Percentiles rank a stretch among this genome's conserved stretches.
Evolutionary conservation across 2,113 vertebrate species (phyloP).

Genomic region (Herpailurus yagouaroundi): DNA sequence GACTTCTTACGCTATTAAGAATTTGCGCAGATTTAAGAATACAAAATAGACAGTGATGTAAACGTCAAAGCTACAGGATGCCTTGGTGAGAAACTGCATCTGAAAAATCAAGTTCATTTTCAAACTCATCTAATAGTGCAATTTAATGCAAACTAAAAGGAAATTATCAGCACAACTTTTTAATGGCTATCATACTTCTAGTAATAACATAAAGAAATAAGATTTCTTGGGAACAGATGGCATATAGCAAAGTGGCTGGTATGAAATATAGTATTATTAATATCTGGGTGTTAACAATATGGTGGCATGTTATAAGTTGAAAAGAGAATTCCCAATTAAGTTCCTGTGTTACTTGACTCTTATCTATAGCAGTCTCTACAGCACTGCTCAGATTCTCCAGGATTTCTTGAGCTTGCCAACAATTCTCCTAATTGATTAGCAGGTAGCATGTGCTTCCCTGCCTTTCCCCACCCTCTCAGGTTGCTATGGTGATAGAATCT

Average conservation of each 20-base stretch:
- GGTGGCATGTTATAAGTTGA: neutral
- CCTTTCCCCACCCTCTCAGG: neutral
- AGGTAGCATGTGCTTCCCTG: neutral
- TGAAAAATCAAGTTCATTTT: conserved; percentile 62
- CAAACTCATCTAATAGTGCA: neutral
- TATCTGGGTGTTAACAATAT: conserved; percentile 23
- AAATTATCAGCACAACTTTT: neutral
- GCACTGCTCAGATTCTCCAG: neutral
- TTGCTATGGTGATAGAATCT: conserved; percentile 39
- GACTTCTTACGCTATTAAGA: conserved; percentile 74
- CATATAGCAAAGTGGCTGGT: neutral
- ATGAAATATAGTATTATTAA: conserved; percentile 29
- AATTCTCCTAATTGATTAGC: conserved; percentile 59
- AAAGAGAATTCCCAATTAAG: conserved; percentile 51
- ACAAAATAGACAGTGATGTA: conserved; percentile 69
- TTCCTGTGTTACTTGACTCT: conserved; percentile 22
- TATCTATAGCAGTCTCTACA: neutral
- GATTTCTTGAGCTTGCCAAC: conserved; percentile 54
- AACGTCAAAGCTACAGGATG: conserved; percentile 64
- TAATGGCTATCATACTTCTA: neutral
- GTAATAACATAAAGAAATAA: conserved; percentile 22
- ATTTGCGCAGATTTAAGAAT: conserved; percentile 69
- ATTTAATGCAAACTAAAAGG: neutral
- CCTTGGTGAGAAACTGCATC: conserved; percentile 70
- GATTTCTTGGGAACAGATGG: conserved; percentile 45